These are phyloP conservation scores for Oxyura jamaicensis DNA, from an alignment of 2,113 vertebrate genomes.

Conservation along the genomic window DNA sequence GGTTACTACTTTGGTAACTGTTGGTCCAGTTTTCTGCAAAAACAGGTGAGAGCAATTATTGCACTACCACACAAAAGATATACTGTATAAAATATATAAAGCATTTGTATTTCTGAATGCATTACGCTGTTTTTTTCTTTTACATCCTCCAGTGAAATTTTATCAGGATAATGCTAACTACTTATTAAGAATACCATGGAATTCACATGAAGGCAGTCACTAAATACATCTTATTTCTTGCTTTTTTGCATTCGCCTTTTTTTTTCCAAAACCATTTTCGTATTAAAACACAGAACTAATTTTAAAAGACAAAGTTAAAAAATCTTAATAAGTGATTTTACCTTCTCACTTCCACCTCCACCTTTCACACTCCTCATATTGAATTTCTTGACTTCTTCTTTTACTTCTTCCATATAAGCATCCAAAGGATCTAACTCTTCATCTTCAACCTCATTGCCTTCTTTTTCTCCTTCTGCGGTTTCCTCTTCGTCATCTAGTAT, in stretches of 20 bases:
- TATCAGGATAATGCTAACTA: not conserved
- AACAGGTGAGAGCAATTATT: not conserved
- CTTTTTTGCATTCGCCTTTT: not conserved
- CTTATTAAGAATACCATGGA: not conserved
- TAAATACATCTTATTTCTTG: not conserved
- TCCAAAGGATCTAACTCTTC: slow-evolving; percentile 95
- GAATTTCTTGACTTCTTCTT: slow-evolving; percentile 99
- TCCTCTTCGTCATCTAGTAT: slow-evolving; percentile 84
- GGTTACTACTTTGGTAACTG: slow-evolving; percentile 93
- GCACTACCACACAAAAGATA: rapidly evolving
- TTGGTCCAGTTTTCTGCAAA: slow-evolving; percentile 90
- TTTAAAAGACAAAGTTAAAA: not conserved
- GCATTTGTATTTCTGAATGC: not conserved
- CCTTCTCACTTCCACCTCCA: slow-evolving; percentile 91
- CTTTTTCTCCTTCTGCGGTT: slow-evolving; percentile 82
- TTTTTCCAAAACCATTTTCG: not conserved
- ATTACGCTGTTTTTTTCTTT: not conserved
- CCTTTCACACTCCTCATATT: slow-evolving; percentile 95
- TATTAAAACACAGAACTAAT: not conserved
- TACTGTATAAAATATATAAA: not conserved
- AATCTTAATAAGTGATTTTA: slow-evolving; percentile 45
- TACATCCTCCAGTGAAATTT: not conserved
- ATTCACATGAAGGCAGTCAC: not conserved
- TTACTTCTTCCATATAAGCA: slow-evolving; percentile 99
- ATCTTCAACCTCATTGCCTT: slow-evolving; percentile 81